Percentiles rank a stretch among this genome's conserved stretches.
phyloP scores from a whole-genome alignment of 2,113 vertebrate species.

The Onychostruthus taczanowskii region DNA sequence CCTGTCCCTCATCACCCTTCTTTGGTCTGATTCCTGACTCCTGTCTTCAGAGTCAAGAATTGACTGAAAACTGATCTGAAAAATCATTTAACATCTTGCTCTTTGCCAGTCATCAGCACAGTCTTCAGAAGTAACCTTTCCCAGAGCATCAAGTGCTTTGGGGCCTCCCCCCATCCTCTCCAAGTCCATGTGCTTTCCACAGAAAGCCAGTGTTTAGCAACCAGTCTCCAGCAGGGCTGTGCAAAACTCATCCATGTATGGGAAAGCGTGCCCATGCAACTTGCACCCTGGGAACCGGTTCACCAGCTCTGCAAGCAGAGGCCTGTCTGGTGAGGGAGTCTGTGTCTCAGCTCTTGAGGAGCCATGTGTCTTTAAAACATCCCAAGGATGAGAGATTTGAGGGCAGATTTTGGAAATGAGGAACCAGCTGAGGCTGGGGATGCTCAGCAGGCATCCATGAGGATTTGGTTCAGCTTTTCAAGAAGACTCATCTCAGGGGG shows the following conservation, averaged over 20 bases:
- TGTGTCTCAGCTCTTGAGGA: not conserved
- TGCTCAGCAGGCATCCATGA: not conserved
- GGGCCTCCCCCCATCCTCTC: not conserved
- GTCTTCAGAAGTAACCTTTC: not conserved
- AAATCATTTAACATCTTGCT: not conserved
- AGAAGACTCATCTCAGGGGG: not conserved
- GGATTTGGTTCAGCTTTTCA: not conserved
- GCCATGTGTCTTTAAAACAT: not conserved
- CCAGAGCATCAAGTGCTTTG: not conserved
- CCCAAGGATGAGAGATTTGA: not conserved
- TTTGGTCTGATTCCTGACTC: not conserved
- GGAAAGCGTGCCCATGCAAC: slow-evolving; percentile 41
- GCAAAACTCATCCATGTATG: not conserved
- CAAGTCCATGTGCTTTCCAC: not conserved
- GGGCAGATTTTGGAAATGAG: not conserved
- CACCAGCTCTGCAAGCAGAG: slow-evolving; percentile 40
- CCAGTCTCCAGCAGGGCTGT: not conserved
- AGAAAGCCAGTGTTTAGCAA: not conserved
- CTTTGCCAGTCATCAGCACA: not conserved
- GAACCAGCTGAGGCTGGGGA: not conserved
- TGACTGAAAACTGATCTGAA: not conserved
- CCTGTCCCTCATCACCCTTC: not conserved
- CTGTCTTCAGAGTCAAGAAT: not conserved
- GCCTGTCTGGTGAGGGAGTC: not conserved
- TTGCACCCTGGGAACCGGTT: slow-evolving; percentile 3